phyloP scores from a whole-genome alignment of 2,113 vertebrate species.

The Lophura nycthemera region DNA sequence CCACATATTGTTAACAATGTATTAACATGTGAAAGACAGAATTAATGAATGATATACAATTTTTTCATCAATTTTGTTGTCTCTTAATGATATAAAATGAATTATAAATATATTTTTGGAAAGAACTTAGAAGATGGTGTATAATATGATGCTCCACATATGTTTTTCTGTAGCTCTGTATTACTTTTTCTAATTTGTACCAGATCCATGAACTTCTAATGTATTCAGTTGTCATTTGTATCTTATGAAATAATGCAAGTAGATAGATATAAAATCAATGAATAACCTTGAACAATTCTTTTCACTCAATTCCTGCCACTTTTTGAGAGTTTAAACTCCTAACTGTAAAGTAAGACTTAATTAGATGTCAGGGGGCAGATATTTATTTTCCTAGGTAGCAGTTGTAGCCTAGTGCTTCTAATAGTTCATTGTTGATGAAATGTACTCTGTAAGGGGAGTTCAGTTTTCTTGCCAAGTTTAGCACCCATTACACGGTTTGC shows the following conservation, averaged over 20 bases:
- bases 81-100: not conserved
- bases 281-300: rapidly evolving
- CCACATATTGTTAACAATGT: not conserved
- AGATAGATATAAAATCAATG: not conserved
- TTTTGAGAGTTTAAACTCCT: not conserved
- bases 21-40: not conserved
- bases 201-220: not conserved
- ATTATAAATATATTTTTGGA: not conserved
- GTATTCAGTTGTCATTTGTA: not conserved
- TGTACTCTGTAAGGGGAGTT: not conserved
- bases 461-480: not conserved
- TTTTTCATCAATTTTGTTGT: not conserved
- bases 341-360: rapidly evolving
- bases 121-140: not conserved
- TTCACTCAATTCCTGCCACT: not conserved
- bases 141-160: not conserved
- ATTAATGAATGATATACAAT: not conserved
- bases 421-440: not conserved
- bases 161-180: not conserved
- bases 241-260: not conserved
- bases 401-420: not conserved
- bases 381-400: not conserved
- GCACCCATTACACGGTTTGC: rapidly evolving
- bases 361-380: not conserved
- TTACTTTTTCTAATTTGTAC: not conserved